These are phyloP conservation scores for Acutogordius australiensis DNA, from an alignment of 2,888 invertebrate species.

Conservation along the genomic window DNA sequence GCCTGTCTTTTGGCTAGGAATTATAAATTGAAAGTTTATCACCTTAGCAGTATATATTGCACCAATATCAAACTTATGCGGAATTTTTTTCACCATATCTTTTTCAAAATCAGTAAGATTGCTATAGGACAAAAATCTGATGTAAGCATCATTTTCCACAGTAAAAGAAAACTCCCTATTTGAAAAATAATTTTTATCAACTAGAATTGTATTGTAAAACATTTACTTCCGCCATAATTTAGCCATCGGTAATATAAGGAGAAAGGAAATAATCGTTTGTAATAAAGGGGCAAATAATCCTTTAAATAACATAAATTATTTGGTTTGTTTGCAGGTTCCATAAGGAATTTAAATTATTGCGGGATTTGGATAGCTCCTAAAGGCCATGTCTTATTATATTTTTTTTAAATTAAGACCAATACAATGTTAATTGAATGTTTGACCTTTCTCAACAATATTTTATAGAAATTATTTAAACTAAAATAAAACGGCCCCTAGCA, in stretches of 20 bases:
- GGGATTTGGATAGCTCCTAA: no score
- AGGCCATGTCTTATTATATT: no score
- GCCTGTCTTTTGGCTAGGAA: slow-evolving; percentile 31
- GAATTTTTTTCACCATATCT: slow-evolving; percentile 45
- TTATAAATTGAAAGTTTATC: slow-evolving; percentile 11
- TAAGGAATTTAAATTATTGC: no score
- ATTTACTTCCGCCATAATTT: slow-evolving; percentile 4
- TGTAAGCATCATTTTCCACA: slow-evolving; percentile 59
- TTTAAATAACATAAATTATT: no score
- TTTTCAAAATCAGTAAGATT: slow-evolving; percentile 47
- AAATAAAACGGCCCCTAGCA: no score
- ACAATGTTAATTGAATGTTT: no score
- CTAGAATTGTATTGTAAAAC: slow-evolving; percentile 17
- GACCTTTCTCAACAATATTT: no score
- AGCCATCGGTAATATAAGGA: neutral
- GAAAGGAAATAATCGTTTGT: slow-evolving; percentile 1
- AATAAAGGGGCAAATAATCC: neutral
- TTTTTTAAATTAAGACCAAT: no score
- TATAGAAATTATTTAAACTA: no score
- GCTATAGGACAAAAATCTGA: slow-evolving; percentile 56
- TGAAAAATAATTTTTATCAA: slow-evolving; percentile 24
- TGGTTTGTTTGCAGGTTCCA: no score
- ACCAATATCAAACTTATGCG: slow-evolving; percentile 83
- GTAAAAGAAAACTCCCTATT: slow-evolving; percentile 75
- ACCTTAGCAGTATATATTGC: slow-evolving; percentile 38